Conservation (phyloP, 2,888 invertebrate genomes). For the Thyatira batis region DNA sequence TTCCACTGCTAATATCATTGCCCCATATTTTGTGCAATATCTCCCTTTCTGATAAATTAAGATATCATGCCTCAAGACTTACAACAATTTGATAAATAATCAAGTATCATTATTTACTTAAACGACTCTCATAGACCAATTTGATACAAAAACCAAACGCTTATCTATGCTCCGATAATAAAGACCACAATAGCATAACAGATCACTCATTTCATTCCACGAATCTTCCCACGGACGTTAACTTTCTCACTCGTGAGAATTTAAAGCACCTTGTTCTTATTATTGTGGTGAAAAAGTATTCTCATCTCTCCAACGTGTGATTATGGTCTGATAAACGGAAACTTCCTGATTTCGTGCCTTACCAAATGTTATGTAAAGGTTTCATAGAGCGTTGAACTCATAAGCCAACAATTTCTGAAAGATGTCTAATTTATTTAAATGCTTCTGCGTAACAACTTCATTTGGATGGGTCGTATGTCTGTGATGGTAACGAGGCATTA, state of each 20-base stretch:
- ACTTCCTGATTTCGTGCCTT: constrained; percentile 34
- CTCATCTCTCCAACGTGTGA: constrained; percentile 19
- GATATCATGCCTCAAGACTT: not conserved
- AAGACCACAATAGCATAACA: not conserved
- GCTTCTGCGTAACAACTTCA: too few species aligned
- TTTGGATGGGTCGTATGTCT: too few species aligned
- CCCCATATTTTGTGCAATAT: not conserved
- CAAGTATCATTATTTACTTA: not conserved
- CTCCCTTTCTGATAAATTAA: not conserved
- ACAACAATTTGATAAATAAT: too few species aligned
- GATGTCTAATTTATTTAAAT: too few species aligned
- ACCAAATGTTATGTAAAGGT: constrained; percentile 24
- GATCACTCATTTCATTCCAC: not conserved
- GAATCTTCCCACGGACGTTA: constrained; percentile 47
- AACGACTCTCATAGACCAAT: not conserved
- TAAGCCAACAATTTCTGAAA: not conserved
- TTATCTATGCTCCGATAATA: not conserved
- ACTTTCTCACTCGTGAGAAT: constrained; percentile 63
- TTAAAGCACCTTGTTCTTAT: constrained; percentile 24
- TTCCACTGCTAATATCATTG: not conserved
- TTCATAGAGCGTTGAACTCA: constrained; percentile 12
- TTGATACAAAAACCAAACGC: not conserved
- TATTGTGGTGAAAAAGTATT: constrained; percentile 20
- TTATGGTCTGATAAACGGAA: constrained; percentile 25
- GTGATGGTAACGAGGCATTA: too few species aligned